Percentiles rank a stretch among this genome's conserved stretches.
Evolutionary conservation across 2,113 vertebrate species (phyloP).

Genomic region (Neolamprologus devosi): DNA sequence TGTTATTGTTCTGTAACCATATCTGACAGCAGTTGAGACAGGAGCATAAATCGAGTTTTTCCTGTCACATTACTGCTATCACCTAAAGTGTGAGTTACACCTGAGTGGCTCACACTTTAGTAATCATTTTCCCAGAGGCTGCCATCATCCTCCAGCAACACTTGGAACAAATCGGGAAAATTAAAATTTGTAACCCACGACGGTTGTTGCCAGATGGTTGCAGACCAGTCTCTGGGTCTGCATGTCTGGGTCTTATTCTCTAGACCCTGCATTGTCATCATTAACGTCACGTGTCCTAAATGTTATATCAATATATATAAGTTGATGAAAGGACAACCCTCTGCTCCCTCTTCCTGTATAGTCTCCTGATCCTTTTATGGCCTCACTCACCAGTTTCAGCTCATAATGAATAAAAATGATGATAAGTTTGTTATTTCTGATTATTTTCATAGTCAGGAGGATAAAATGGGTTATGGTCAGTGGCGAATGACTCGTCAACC

Average conservation of each 20-base stretch:
- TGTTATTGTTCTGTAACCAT: neutral
- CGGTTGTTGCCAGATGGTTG: neutral
- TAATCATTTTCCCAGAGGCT: neutral
- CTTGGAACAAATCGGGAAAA: neutral
- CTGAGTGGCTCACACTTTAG: neutral
- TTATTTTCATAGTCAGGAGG: neutral
- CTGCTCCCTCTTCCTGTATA: neutral
- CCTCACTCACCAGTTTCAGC: neutral
- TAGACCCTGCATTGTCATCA: neutral
- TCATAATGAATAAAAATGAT: neutral
- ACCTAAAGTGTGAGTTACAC: neutral
- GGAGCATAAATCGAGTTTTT: neutral
- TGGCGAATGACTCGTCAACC: neutral
- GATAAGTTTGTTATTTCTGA: neutral
- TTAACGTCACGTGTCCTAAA: neutral
- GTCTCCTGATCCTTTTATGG: neutral
- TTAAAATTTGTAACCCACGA: neutral
- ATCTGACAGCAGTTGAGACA: neutral
- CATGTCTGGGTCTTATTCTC: neutral
- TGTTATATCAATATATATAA: neutral
- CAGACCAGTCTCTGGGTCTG: neutral
- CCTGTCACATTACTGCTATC: neutral
- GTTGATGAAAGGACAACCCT: neutral
- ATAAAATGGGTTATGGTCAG: neutral
- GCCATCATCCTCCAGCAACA: neutral